Evolutionary conservation across 2,888 invertebrate species (phyloP).

Genomic region (Escarpia spicata): DNA sequence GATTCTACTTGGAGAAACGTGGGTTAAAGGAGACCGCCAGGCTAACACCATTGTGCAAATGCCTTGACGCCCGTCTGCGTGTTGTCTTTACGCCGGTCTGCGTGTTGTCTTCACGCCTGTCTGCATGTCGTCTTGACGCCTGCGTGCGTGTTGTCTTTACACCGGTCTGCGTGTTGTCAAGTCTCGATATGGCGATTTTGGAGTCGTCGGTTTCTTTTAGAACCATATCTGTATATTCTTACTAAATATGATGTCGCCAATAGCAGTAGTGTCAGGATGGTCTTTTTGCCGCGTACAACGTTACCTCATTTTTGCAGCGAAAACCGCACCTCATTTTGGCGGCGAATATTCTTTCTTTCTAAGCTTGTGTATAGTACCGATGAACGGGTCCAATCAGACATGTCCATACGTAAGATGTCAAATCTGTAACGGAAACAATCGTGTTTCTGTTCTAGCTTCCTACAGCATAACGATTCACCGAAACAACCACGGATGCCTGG

Average conservation of each 20-base stretch:
- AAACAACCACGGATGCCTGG: not conserved
- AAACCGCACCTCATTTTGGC: conserved; percentile 1
- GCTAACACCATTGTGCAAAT: not conserved
- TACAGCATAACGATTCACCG: not conserved
- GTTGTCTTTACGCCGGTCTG: not conserved
- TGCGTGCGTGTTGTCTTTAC: not conserved
- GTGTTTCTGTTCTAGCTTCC: not conserved
- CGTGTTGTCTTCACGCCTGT: not conserved
- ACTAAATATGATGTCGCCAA: not conserved
- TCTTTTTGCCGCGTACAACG: not conserved
- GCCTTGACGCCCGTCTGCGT: not conserved
- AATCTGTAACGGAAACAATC: not conserved
- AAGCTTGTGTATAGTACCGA: not conserved
- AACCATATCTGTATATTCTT: not conserved
- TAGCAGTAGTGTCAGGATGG: not conserved
- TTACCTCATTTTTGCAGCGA: conserved; percentile 13
- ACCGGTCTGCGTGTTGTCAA: not conserved
- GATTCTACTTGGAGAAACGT: not conserved
- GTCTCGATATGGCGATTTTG: no score
- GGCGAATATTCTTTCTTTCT: not conserved
- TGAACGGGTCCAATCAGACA: not conserved
- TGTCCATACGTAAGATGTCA: not conserved
- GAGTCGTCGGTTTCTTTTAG: not conserved
- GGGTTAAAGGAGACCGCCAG: not conserved
- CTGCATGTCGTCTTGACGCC: not conserved